These are phyloP conservation scores for Caenorhabditis sp. DNA, from an alignment of 2,888 invertebrate genomes.

Conservation along the genomic window DNA sequence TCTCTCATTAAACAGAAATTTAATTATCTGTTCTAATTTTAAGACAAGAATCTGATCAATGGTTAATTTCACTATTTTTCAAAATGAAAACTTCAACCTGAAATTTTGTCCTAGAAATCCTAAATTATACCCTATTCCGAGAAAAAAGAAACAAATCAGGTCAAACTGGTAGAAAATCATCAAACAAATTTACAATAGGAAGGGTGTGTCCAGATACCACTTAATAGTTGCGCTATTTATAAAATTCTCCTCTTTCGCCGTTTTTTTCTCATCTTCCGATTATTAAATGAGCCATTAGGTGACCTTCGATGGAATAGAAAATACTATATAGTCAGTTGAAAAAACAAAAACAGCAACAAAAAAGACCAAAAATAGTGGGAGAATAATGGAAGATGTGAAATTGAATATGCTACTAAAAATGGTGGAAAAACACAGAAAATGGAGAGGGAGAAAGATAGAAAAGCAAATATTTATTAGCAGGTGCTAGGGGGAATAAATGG, in stretches of 20 bases:
- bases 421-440: slow-evolving; percentile 2
- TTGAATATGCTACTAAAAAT: slow-evolving; percentile 7
- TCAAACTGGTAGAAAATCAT: background rate
- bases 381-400: slow-evolving; percentile 2
- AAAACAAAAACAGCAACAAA: background rate
- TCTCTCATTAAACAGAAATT: too few species aligned
- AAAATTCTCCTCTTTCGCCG: background rate
- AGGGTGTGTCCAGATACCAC: background rate
- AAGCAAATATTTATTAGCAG: background rate
- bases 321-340: background rate
- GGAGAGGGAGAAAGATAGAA: background rate
- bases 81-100: too few species aligned
- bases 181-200: background rate
- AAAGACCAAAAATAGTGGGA: background rate
- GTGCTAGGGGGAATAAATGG: background rate
- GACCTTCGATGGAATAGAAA: background rate
- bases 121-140: too few species aligned
- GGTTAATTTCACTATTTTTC: too few species aligned
- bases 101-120: too few species aligned
- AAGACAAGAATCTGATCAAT: too few species aligned
- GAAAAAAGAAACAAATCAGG: background rate
- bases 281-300: background rate
- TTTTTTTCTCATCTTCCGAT: too few species aligned
- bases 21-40: too few species aligned
- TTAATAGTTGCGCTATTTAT: background rate